Evolutionary conservation across 2,113 vertebrate genomes (phyloP), one percentile per base, ranked within the genome.

Genomic region (Motacilla tschutschensis): DNA sequence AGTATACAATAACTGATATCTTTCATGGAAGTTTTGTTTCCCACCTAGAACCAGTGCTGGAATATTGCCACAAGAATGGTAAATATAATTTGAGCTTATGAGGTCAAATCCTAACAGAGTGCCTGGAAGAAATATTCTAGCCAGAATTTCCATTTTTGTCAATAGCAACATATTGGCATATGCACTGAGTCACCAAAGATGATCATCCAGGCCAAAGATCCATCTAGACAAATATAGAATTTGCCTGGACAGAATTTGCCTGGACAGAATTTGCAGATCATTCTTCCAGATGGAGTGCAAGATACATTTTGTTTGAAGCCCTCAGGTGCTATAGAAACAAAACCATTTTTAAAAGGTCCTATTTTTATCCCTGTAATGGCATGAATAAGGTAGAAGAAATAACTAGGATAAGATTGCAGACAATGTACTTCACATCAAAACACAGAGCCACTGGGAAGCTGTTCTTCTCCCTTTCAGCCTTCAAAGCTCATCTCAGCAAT

Each of bases 141-240:
- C 44, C 70, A 93, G 21, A 69, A 89, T 75, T 85, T 90, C 76
- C 51, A 65, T 72, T 92, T 93, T 89, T 85, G 59, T 87, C 62
- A 81, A 44, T 7, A 67, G 58, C 41, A 74, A 72, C 50, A 59
- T 46, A 78, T 20, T 24, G 6, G 24, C 47, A 33, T 36, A 58
- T 18, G 8, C 43, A 65, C 47, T 54, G 43, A 71, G 54, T 86
- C 74, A 90, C 35, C 5, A 0, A 51, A 51, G 24, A 67, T 72
- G 35, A 78, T 62, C 74, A 58, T 35, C 40, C 59, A 62, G 72
- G 59, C 35, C 88, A 81, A 59, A 40, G 4, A 50, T 55, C 24
- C 24, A 50, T 15, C 22, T 50, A 63, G 18, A 19, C 12, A 79
- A 82, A 82, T 14, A 62, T 0, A 79, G 65, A 87, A 83, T 88